These are phyloP conservation scores for Lampris megalopsis DNA, from an alignment of 2,113 vertebrate species.

Conservation along the genomic window DNA sequence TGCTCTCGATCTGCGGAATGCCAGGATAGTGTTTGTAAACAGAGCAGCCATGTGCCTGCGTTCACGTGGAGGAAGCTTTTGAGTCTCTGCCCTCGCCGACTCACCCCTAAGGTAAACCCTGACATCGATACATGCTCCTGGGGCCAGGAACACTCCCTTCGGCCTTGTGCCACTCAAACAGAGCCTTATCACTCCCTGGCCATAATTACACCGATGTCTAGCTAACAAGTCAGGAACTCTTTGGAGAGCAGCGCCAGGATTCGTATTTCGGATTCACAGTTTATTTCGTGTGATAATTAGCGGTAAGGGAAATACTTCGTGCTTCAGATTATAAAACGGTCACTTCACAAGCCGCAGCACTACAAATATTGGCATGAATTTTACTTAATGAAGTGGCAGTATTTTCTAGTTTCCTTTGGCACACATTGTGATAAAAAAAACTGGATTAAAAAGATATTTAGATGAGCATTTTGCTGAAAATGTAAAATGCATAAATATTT, in stretches of 20 bases:
- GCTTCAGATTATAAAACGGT: constrained; percentile 20
- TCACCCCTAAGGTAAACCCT: constrained; percentile 76
- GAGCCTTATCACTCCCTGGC: constrained; percentile 46
- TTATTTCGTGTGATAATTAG: constrained; percentile 4
- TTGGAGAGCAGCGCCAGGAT: constrained; percentile 8
- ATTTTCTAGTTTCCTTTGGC: neutral
- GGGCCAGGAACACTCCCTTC: constrained; percentile 53
- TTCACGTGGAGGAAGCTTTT: constrained; percentile 76
- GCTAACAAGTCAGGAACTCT: neutral
- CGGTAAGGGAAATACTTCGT: constrained; percentile 5
- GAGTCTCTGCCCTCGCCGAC: constrained; percentile 70
- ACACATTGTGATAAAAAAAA: neutral
- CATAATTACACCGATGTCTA: constrained; percentile 49
- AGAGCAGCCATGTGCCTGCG: constrained; percentile 81
- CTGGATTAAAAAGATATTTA: neutral
- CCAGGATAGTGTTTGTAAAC: constrained; percentile 89
- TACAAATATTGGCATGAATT: neutral
- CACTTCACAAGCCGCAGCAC: neutral
- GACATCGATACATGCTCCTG: constrained; percentile 56
- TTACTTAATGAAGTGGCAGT: neutral
- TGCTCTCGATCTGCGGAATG: constrained; percentile 71
- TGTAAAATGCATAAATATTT: neutral
- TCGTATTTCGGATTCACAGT: constrained; percentile 7
- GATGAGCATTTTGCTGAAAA: neutral
- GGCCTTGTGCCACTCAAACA: constrained; percentile 48